Conservation (phyloP, 2,888 invertebrate genomes). For the Rhagium mordax region DNA sequence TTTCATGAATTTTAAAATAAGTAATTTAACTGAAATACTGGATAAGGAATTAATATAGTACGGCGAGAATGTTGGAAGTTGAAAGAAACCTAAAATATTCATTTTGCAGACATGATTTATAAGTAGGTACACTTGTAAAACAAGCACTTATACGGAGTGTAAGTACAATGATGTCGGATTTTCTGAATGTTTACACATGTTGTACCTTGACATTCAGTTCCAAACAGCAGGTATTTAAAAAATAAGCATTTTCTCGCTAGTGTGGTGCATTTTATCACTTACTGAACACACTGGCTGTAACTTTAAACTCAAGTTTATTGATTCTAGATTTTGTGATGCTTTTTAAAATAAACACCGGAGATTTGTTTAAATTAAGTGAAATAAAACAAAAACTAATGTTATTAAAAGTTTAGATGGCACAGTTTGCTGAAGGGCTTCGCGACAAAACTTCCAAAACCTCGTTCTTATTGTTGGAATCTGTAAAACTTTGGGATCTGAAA, state of each 20-base stretch:
- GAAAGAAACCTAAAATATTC: no score
- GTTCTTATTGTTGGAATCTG: slow-evolving; percentile 37
- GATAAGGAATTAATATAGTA: no score
- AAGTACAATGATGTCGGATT: not conserved
- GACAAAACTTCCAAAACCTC: slow-evolving; percentile 32
- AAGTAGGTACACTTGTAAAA: no score
- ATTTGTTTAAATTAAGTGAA: slow-evolving; percentile 35
- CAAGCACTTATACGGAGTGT: not conserved
- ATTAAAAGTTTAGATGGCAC: slow-evolving; percentile 42
- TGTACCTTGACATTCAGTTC: not conserved
- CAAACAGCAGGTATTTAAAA: not conserved
- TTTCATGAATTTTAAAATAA: no score
- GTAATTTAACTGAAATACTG: no score
- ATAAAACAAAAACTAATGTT: slow-evolving; percentile 40
- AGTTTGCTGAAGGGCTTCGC: slow-evolving; percentile 38
- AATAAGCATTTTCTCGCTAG: not conserved
- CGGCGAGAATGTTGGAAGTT: no score
- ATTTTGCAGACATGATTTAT: no score
- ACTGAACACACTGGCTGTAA: not conserved
- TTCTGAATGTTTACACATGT: not conserved
- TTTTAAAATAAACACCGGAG: slow-evolving; percentile 26
- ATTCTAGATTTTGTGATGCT: slow-evolving; percentile 21
- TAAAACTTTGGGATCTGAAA: slow-evolving; percentile 36
- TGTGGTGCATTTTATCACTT: not conserved
- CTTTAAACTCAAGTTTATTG: not conserved